A percentile compares a stretch with the other conserved stretches of the same genome.
Evolutionary conservation across 2,888 invertebrate species (phyloP).

Genomic region (Norana najaformis): DNA sequence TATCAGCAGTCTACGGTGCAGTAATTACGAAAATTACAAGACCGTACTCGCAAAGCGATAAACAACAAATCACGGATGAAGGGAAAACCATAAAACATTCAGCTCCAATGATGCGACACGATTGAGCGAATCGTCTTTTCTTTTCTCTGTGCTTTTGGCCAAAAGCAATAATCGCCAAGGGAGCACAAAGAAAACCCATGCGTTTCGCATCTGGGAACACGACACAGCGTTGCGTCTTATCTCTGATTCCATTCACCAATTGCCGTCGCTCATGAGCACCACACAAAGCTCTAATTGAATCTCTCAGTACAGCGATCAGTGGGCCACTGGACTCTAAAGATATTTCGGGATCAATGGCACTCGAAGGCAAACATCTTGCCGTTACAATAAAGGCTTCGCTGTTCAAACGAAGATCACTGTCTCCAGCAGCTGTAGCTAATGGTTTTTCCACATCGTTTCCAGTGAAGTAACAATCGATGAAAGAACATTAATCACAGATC

Average conservation of each 20-base stretch:
- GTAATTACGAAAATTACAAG: background rate
- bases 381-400: background rate
- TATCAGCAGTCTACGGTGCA: background rate
- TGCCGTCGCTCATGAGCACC: background rate
- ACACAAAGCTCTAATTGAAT: slow-evolving; percentile 15
- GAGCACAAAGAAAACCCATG: background rate
- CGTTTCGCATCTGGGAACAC: background rate
- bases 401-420: background rate
- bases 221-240: background rate
- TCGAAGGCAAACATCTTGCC: background rate
- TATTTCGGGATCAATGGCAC: background rate
- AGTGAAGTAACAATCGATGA: background rate
- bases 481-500: background rate
- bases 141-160: background rate
- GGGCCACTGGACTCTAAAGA: slow-evolving; percentile 15
- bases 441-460: background rate
- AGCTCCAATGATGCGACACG: background rate
- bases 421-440: background rate
- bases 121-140: background rate
- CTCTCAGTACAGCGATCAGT: background rate
- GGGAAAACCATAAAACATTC: background rate
- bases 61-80: background rate
- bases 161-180: background rate
- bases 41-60: background rate
- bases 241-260: slow-evolving; percentile 7